These are phyloP conservation scores for Penelope pileata DNA, from an alignment of 2,113 vertebrate species.

Conservation along the genomic window DNA sequence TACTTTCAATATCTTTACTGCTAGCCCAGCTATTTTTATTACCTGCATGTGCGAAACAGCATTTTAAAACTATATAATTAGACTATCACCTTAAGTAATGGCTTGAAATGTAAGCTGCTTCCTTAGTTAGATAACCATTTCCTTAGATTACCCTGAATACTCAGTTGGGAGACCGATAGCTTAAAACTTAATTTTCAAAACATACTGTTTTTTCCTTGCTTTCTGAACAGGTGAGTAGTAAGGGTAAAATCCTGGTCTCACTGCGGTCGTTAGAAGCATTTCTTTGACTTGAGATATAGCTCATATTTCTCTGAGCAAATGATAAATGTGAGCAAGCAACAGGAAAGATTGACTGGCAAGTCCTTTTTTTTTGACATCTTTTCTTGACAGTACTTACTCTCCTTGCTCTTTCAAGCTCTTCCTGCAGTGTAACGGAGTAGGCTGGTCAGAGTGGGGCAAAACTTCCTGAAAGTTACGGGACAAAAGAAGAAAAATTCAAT, in stretches of 20 bases:
- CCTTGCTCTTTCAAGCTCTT: background rate
- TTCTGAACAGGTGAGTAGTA: background rate
- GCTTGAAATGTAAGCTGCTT: background rate
- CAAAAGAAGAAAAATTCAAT: background rate
- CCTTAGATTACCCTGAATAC: background rate
- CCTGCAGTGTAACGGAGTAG: background rate
- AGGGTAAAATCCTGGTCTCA: background rate
- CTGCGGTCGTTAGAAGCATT: background rate
- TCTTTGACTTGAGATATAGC: background rate
- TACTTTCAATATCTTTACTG: slow-evolving; percentile 31
- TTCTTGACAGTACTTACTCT: background rate
- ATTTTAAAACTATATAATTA: slow-evolving; percentile 3
- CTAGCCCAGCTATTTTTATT: background rate
- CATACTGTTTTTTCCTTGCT: background rate
- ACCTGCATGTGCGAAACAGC: background rate
- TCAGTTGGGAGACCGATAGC: background rate
- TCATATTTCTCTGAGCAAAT: background rate
- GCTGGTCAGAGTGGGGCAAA: background rate
- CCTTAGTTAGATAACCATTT: background rate
- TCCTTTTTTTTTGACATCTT: background rate
- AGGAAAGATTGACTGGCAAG: background rate
- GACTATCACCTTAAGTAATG: background rate
- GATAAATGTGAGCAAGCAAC: background rate
- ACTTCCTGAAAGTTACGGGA: background rate
- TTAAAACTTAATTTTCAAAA: slow-evolving; percentile 21